Percentiles rank a stretch among this genome's conserved stretches.
phyloP scores from a whole-genome alignment of 2,113 vertebrate genomes.

The Eudorcas thomsonii region DNA sequence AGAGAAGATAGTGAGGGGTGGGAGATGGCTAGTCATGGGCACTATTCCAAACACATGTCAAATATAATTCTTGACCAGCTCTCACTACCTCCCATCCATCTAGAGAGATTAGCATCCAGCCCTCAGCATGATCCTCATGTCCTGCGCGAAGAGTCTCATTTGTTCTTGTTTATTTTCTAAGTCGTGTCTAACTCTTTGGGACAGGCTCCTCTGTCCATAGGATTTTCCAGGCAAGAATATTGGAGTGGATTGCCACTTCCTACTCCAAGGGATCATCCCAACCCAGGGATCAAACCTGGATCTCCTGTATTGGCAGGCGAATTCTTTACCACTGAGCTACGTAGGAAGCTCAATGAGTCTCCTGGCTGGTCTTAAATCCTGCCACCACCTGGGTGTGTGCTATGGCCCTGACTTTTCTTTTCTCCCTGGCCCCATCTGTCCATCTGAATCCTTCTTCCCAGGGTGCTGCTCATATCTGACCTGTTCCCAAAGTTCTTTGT shows the following conservation, averaged over 20 bases:
- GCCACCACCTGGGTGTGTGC: fast-evolving
- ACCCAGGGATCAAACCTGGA: neutral
- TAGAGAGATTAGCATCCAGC: neutral
- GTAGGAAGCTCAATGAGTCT: neutral
- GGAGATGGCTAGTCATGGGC: neutral
- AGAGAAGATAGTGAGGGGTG: neutral
- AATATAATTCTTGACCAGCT: neutral
- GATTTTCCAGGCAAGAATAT: neutral
- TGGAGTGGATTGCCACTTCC: neutral
- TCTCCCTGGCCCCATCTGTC: neutral
- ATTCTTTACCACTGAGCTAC: neutral
- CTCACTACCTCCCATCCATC: neutral
- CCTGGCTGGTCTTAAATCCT: neutral
- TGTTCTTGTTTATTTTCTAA: neutral
- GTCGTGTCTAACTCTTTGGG: fast-evolving
- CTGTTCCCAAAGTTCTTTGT: neutral
- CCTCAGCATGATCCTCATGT: neutral
- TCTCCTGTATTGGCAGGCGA: neutral
- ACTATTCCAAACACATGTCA: neutral
- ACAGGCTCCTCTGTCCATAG: neutral
- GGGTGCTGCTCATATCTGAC: neutral
- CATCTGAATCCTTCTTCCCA: neutral
- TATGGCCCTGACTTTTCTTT: fast-evolving
- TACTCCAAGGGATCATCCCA: neutral
- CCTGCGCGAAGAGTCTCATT: neutral